A percentile compares a stretch with the other conserved stretches of the same genome.
Evolutionary conservation across 2,797 vertebrate species (phyloP).

Genomic region (Lerista edwardsae): DNA sequence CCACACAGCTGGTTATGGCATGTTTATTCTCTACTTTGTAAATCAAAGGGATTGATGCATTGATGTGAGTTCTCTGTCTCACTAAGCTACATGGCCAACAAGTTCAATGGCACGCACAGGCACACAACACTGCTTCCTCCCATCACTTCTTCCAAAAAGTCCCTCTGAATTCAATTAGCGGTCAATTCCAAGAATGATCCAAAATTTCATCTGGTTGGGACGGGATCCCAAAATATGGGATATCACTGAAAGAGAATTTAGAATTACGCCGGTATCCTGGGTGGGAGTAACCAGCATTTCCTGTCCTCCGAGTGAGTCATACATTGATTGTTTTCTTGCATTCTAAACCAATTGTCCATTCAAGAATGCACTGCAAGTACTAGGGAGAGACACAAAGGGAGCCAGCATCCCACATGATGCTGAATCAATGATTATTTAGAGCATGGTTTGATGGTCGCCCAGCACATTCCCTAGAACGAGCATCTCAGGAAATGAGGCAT

Average conservation of each 20-base stretch:
- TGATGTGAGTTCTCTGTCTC: not conserved
- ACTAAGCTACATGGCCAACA: not conserved
- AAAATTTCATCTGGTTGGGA: not conserved
- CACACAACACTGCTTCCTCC: not conserved
- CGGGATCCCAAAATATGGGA: not conserved
- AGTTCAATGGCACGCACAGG: not conserved
- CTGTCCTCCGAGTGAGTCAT: constrained; percentile 65
- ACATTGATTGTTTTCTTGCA: constrained; percentile 44
- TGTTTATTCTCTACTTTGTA: not conserved
- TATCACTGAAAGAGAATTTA: not conserved
- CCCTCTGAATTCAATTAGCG: not conserved
- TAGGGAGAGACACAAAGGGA: constrained; percentile 42
- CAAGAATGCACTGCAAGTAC: constrained; percentile 40
- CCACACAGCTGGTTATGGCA: not conserved
- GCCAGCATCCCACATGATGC: not conserved
- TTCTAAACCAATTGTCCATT: constrained; percentile 49
- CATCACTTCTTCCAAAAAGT: not conserved
- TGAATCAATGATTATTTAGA: not conserved
- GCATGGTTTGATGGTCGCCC: not conserved
- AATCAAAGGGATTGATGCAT: constrained; percentile 5
- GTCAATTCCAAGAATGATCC: not conserved
- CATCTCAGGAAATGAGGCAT: not conserved
- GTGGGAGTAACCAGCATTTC: constrained; percentile 57
- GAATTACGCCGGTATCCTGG: not conserved
- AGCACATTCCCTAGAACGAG: constrained; percentile 17